Evolutionary conservation across 2,797 vertebrate genomes (phyloP).

Genomic region (Rhodeus uyekii): DNA sequence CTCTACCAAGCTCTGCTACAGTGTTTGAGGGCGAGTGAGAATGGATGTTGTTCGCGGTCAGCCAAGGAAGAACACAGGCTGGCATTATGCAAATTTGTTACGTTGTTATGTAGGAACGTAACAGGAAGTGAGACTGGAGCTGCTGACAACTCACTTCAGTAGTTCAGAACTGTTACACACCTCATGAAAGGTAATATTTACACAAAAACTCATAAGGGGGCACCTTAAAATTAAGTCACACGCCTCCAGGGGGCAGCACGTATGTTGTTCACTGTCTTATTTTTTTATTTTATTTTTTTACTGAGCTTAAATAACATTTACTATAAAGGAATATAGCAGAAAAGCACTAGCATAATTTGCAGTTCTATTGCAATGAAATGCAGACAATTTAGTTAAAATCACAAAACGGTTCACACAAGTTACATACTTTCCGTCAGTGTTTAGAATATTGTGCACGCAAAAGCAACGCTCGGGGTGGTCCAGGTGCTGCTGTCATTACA

Average conservation of each 20-base stretch:
- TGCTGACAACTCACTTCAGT: neutral
- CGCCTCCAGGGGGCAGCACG: constrained; percentile 42
- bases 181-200: too few species aligned
- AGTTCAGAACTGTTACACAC: neutral
- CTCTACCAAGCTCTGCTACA: neutral
- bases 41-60: neutral
- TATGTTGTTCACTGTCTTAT: neutral
- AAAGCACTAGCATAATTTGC: too few species aligned
- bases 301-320: neutral
- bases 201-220: too few species aligned
- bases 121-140: neutral
- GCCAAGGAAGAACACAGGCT: neutral
- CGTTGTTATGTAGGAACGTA: neutral
- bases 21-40: neutral
- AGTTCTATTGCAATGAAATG: too few species aligned
- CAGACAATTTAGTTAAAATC: neutral
- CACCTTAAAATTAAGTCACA: neutral
- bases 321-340: too few species aligned
- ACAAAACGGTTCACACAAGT: neutral
- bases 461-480: neutral
- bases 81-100: neutral
- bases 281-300: neutral
- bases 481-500: neutral
- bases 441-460: neutral
- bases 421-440: neutral